phyloP scores from a whole-genome alignment of 2,888 invertebrate genomes.

The Teleiodes luculella region DNA sequence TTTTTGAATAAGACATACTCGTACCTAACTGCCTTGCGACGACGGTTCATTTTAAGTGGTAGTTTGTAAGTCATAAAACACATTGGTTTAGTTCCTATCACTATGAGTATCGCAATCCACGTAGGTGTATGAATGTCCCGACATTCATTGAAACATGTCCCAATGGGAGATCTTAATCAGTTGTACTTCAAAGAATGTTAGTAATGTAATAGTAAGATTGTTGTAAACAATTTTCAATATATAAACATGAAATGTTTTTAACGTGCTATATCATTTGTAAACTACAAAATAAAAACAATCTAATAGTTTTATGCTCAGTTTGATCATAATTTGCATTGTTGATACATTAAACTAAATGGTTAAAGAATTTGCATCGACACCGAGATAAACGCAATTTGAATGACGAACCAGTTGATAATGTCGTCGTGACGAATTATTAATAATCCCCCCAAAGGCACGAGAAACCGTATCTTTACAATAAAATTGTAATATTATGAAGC shows the following conservation, averaged over 20 bases:
- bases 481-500: too few relatives aligned
- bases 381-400: not conserved
- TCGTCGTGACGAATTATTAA: too few relatives aligned
- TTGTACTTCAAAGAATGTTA: too few relatives aligned
- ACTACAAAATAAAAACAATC: not conserved
- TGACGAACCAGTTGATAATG: not conserved
- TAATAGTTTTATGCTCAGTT: not conserved
- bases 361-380: slow-evolving; percentile 49
- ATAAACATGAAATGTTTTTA: too few relatives aligned
- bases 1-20: slow-evolving; percentile 41
- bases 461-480: too few relatives aligned
- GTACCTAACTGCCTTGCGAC: too few relatives aligned
- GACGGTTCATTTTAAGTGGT: slow-evolving; percentile 34
- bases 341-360: slow-evolving; percentile 43
- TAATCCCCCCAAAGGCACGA: too few relatives aligned
- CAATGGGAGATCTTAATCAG: not conserved
- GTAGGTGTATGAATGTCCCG: slow-evolving; percentile 14
- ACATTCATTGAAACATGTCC: not conserved
- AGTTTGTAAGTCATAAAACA: slow-evolving; percentile 23
- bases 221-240: not conserved
- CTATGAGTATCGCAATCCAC: slow-evolving; percentile 11
- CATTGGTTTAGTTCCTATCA: slow-evolving; percentile 29
- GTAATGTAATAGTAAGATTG: too few relatives aligned
- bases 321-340: slow-evolving; percentile 15
- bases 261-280: too few relatives aligned